Evolutionary conservation across 2,113 vertebrate genomes (phyloP).

Genomic region (Plotosus lineatus): DNA sequence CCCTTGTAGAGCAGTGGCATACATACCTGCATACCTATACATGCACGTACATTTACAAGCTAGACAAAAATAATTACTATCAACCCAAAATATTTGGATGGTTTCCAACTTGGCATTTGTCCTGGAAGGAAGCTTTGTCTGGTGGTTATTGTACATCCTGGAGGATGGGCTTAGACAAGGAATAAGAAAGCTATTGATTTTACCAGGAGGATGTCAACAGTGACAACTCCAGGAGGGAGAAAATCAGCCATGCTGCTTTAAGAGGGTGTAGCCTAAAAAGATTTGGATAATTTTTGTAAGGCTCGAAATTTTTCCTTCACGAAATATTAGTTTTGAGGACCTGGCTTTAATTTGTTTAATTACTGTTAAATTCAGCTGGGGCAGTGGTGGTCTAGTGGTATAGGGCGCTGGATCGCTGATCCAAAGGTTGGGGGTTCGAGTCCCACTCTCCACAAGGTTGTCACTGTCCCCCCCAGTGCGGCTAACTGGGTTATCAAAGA

Average conservation of each 20-base stretch:
- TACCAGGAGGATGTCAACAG: conserved; percentile 46
- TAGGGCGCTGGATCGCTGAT: too few relatives aligned
- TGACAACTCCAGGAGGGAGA: conserved; percentile 50
- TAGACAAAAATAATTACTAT: not conserved
- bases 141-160: conserved; percentile 29
- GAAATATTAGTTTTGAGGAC: conserved; percentile 6
- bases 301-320: conserved; percentile 20
- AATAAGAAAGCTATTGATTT: conserved; percentile 54
- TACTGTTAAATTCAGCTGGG: not conserved
- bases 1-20: too few relatives aligned
- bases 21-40: too few relatives aligned
- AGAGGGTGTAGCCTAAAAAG: conserved; percentile 33
- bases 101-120: conserved; percentile 28
- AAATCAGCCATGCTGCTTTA: conserved; percentile 40
- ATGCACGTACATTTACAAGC: not conserved
- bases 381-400: too few relatives aligned
- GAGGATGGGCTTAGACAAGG: conserved; percentile 37
- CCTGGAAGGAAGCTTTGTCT: conserved; percentile 24
- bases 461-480: too few relatives aligned
- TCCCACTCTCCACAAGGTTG: too few relatives aligned
- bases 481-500: too few relatives aligned
- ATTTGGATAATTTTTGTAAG: conserved; percentile 43
- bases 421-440: too few relatives aligned
- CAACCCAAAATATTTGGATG: not conserved
- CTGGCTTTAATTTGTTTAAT: not conserved